phyloP scores from a whole-genome alignment of 2,797 vertebrate genomes.

The Eospalax fontanierii region DNA sequence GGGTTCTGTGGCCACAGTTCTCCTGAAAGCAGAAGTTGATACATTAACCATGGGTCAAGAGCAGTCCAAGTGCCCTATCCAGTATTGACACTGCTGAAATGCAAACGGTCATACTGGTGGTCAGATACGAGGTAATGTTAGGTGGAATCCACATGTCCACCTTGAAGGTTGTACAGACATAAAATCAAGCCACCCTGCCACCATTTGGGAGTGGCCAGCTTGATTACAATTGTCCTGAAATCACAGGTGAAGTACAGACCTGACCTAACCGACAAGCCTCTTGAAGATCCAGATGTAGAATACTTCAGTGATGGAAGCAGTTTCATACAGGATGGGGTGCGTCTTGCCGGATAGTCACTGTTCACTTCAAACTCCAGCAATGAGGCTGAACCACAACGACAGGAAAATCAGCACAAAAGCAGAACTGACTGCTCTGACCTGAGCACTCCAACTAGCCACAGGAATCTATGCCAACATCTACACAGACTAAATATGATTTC shows the following conservation, averaged over 20 bases:
- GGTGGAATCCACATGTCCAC: neutral
- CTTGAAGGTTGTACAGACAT: neutral
- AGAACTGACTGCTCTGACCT: neutral
- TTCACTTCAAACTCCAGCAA: neutral
- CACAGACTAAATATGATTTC: neutral
- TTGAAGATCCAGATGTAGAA: neutral
- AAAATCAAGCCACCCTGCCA: neutral
- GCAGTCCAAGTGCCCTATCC: neutral
- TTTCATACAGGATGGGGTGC: neutral
- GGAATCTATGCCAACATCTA: neutral
- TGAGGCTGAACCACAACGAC: neutral
- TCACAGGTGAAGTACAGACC: too few relatives aligned
- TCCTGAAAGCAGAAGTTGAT: too few relatives aligned
- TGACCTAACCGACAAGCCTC: neutral
- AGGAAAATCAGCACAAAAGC: neutral
- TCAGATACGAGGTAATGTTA: neutral
- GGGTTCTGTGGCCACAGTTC: too few relatives aligned
- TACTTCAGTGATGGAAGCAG: neutral
- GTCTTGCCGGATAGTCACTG: neutral
- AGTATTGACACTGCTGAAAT: neutral
- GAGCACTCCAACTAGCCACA: neutral
- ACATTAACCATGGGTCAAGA: too few relatives aligned
- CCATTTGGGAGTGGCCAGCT: neutral
- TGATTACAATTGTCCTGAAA: neutral
- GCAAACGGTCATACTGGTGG: neutral